phyloP scores from a whole-genome alignment of 2,888 invertebrate genomes.

The Calameuta idolon region DNA sequence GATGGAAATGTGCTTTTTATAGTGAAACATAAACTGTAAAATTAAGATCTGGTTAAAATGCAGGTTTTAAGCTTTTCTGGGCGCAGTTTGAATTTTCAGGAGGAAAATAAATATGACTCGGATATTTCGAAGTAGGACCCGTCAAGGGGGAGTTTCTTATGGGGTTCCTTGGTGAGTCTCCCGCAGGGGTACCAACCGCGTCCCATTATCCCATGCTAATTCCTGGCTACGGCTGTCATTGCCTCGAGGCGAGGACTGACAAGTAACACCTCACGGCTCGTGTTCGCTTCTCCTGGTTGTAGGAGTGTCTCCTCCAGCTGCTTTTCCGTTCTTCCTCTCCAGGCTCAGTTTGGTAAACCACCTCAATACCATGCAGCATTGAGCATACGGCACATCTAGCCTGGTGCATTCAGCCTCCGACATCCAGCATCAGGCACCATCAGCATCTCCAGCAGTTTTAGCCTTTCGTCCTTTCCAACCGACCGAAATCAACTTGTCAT shows the following conservation, averaged over 20 bases:
- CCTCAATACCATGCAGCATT: constrained; percentile 13
- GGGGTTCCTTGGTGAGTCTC: neutral
- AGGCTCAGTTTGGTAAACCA: constrained; percentile 24
- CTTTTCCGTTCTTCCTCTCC: constrained; percentile 18
- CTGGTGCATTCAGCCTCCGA: constrained; percentile 1
- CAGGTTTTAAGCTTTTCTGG: neutral
- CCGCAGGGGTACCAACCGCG: constrained; percentile 52
- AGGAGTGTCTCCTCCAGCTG: constrained; percentile 47
- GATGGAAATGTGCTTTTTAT: neutral
- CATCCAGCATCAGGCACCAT: constrained; percentile 14
- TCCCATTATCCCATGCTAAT: constrained; percentile 68
- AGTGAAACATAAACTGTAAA: neutral
- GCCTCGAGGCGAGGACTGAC: constrained; percentile 64
- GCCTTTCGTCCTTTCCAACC: constrained; percentile 33
- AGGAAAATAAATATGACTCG: neutral
- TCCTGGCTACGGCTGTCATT: constrained; percentile 65
- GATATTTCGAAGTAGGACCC: neutral
- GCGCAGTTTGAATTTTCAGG: neutral
- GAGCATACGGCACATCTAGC: neutral
- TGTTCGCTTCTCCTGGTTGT: constrained; percentile 46
- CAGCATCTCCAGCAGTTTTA: constrained; percentile 23
- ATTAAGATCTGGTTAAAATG: neutral
- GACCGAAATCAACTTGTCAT: constrained; percentile 66
- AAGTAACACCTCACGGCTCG: constrained; percentile 65
- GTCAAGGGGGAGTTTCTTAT: neutral